Evolutionary conservation across 2,797 vertebrate genomes (phyloP).

Genomic region (Lindbergichthys nudifrons): DNA sequence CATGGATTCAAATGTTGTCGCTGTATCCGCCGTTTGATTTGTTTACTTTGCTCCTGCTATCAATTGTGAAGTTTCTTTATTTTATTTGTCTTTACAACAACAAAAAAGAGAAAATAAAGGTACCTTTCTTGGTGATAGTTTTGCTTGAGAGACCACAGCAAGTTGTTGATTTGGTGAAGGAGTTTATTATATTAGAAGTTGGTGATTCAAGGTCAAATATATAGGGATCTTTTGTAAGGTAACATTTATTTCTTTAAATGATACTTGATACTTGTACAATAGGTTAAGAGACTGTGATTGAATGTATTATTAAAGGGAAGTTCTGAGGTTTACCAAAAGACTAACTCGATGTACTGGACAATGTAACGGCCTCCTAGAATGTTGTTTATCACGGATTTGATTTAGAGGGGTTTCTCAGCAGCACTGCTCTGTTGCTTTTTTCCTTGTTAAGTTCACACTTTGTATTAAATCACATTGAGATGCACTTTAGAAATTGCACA

Average conservation of each 20-base stretch:
- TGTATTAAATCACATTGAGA: constrained; percentile 50
- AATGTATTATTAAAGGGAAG: constrained; percentile 43
- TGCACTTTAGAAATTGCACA: constrained; percentile 72
- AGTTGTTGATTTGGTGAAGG: constrained; percentile 15
- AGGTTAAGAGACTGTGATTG: constrained; percentile 43
- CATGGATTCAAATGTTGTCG: background rate
- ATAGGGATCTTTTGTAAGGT: background rate
- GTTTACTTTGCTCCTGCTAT: constrained; percentile 25
- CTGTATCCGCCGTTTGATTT: constrained; percentile 22
- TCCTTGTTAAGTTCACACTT: constrained; percentile 33
- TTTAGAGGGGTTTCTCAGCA: constrained; percentile 35
- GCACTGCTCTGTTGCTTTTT: constrained; percentile 23
- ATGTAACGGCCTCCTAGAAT: constrained; percentile 20
- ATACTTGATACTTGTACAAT: constrained; percentile 42
- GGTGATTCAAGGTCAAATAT: constrained; percentile 45
- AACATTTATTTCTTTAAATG: constrained; percentile 19
- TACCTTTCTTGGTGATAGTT: constrained; percentile 14
- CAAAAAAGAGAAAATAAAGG: background rate
- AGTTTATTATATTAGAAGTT: constrained; percentile 13
- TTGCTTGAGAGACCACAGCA: constrained; percentile 10
- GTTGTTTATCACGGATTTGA: background rate
- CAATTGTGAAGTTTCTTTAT: constrained; percentile 32
- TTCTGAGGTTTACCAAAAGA: constrained; percentile 38
- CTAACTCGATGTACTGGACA: constrained; percentile 31
- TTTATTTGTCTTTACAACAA: constrained; percentile 6